A percentile compares a stretch with the other conserved stretches of the same genome.
These are phyloP conservation scores for Pogonus chalceus DNA, from an alignment of 1,140 invertebrate species.

Conservation along the genomic window DNA sequence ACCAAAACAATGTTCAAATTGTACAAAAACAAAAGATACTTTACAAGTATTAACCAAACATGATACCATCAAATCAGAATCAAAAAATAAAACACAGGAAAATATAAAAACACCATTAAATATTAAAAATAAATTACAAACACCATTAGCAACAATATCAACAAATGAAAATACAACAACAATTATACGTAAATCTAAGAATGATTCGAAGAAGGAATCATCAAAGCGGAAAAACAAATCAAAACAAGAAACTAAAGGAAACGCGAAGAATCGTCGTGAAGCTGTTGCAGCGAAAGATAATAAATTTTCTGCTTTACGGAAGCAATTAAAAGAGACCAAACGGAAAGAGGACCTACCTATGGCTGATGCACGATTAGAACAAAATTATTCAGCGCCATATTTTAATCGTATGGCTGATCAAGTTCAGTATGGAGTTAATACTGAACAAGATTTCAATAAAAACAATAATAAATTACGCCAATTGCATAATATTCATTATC, in stretches of 20 bases:
- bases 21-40: background rate
- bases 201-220: too few relatives aligned
- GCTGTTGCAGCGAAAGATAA: background rate
- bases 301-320: background rate
- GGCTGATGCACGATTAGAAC: background rate
- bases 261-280: background rate
- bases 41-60: background rate
- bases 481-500: conserved; percentile 18
- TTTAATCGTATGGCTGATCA: background rate
- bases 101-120: background rate
- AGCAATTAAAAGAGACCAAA: background rate
- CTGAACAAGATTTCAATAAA: conserved; percentile 20
- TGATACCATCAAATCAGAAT: background rate
- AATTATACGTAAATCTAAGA: background rate
- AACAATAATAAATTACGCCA: conserved; percentile 21
- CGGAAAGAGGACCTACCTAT: background rate
- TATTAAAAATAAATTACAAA: background rate
- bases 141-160: background rate
- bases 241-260: background rate
- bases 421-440: conserved; percentile 16
- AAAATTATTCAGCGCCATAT: background rate
- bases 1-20: background rate
- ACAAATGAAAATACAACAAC: background rate
- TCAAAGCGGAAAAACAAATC: background rate
- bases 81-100: background rate